A percentile compares a stretch with the other conserved stretches of the same genome.
phyloP scores from a whole-genome alignment of 2,113 vertebrate species.

The Accipiter cooperii region DNA sequence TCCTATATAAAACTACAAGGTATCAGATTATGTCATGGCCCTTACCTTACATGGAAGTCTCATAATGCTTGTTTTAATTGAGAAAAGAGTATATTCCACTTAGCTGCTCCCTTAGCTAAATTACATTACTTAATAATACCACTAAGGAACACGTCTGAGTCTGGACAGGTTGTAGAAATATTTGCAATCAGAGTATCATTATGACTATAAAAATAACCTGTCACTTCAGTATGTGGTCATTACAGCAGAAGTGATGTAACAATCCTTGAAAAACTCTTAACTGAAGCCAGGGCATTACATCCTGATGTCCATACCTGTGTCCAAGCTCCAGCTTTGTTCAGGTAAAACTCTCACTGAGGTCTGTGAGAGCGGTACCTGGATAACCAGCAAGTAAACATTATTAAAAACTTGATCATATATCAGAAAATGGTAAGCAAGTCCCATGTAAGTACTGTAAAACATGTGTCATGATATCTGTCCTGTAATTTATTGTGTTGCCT shows the following conservation, averaged over 20 bases:
- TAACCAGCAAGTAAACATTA: not conserved
- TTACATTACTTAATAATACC: not conserved
- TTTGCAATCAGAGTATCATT: not conserved
- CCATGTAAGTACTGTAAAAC: conserved; percentile 26
- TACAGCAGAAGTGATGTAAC: not conserved
- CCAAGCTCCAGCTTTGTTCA: conserved; percentile 28
- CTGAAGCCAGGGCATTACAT: not conserved
- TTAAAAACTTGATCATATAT: not conserved
- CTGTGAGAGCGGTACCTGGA: not conserved
- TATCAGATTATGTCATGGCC: not conserved
- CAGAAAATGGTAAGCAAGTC: conserved; percentile 20
- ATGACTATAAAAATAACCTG: not conserved
- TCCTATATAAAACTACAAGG: not conserved
- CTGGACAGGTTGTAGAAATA: not conserved
- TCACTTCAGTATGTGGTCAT: not conserved
- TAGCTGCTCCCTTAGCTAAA: not conserved
- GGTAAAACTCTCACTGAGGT: not conserved
- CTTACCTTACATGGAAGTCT: not conserved
- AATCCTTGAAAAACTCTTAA: not conserved
- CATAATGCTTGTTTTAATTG: not conserved
- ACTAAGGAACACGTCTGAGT: not conserved
- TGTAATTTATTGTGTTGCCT: conserved; percentile 15
- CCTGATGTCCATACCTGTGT: not conserved
- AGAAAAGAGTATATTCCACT: not conserved
- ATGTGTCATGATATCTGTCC: not conserved